Conservation (phyloP, 1,140 invertebrate species). For the Drosophila aff. region DNA sequence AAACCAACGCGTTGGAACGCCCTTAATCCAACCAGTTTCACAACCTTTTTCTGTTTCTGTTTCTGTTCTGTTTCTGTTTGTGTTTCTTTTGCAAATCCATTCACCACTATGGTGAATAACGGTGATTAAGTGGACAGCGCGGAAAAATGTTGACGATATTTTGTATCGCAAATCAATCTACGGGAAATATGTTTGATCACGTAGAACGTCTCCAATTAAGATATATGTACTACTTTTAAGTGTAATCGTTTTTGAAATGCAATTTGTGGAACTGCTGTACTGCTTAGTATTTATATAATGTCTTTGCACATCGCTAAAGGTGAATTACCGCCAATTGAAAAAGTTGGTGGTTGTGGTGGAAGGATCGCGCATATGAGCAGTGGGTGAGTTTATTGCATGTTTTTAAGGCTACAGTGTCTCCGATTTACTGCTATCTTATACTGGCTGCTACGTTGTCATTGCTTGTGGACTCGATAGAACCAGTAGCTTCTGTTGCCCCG, state of each 20-base stretch:
- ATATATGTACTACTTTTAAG: not conserved
- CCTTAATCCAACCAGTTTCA: not conserved
- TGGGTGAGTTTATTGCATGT: not conserved
- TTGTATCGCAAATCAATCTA: not conserved
- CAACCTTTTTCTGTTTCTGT: too few relatives aligned
- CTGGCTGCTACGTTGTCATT: not conserved
- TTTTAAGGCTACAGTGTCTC: not conserved
- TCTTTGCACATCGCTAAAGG: not conserved
- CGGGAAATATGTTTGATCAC: not conserved
- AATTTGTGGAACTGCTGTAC: too few relatives aligned
- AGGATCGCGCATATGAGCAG: not conserved
- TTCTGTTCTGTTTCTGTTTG: too few relatives aligned
- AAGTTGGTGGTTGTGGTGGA: too few relatives aligned
- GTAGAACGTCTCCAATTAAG: not conserved
- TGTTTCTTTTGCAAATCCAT: too few relatives aligned
- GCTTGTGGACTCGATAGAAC: not conserved
- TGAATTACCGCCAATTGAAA: not conserved
- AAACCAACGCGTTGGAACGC: not conserved
- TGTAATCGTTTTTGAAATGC: not conserved
- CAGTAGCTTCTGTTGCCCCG: conserved; percentile 19
- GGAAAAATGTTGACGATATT: not conserved
- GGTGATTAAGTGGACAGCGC: not conserved
- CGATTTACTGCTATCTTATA: not conserved
- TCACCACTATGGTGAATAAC: not conserved
- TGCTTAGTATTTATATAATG: too few relatives aligned